A percentile compares a stretch with the other conserved stretches of the same genome.
Conservation (phyloP, 2,113 vertebrate species). For the Ramphastos sulfuratus region DNA sequence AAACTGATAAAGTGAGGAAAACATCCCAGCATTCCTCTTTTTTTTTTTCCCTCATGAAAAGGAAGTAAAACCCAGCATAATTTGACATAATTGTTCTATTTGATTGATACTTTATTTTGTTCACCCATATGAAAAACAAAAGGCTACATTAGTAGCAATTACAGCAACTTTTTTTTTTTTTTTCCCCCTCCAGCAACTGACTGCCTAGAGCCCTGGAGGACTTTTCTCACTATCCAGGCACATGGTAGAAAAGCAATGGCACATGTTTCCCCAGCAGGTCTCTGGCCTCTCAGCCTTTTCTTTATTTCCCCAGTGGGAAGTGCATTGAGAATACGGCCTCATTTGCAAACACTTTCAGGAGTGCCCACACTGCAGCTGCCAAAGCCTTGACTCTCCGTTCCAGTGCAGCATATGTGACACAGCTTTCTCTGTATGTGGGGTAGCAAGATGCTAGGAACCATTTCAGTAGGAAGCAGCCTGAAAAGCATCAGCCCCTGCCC, state of each 20-base stretch:
- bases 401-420: background rate
- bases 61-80: background rate
- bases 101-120: background rate
- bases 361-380: background rate
- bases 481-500: background rate
- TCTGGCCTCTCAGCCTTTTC: background rate
- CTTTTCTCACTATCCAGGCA: background rate
- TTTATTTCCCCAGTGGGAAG: background rate
- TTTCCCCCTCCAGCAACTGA: background rate
- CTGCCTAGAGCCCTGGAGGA: background rate
- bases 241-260: background rate
- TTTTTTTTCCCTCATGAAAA: background rate
- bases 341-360: background rate
- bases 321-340: background rate
- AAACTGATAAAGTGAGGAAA: constrained; percentile 33
- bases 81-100: background rate
- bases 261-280: background rate
- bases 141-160: background rate
- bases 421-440: background rate
- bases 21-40: background rate
- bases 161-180: background rate
- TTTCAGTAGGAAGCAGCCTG: background rate
- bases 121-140: background rate
- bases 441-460: background rate
- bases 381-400: background rate